phyloP scores from a whole-genome alignment of 2,797 vertebrate species.

The Enteromius paludinosus region DNA sequence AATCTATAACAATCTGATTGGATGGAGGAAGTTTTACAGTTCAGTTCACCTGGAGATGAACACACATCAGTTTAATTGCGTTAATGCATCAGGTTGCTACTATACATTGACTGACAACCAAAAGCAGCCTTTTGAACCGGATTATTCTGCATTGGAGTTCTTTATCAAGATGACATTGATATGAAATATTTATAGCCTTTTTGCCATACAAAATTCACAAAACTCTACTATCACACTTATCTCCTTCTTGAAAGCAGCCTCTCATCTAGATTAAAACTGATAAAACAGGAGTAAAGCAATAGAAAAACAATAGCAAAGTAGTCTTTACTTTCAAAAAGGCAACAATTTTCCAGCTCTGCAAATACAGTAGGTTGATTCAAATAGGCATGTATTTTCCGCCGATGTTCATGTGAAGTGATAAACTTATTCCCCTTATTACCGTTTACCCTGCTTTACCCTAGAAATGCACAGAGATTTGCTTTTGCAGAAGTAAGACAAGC shows the following conservation, averaged over 20 bases:
- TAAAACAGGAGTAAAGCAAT: neutral
- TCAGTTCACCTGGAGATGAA: neutral
- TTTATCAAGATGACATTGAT: neutral
- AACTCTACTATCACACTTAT: neutral
- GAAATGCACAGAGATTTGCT: neutral
- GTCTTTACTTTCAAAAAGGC: neutral
- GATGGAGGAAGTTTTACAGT: neutral
- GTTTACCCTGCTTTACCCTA: constrained; percentile 20
- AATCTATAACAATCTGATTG: neutral
- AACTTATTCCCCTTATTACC: constrained; percentile 46
- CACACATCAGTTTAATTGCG: neutral
- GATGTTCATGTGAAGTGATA: constrained; percentile 40
- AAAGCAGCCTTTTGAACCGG: neutral
- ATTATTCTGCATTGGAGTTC: neutral
- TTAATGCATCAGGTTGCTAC: neutral
- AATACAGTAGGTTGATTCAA: constrained; percentile 16
- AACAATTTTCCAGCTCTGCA: neutral
- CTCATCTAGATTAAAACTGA: neutral
- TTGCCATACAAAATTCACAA: neutral
- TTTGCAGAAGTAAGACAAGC: neutral
- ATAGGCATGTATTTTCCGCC: constrained; percentile 33
- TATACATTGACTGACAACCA: neutral
- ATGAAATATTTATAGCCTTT: neutral
- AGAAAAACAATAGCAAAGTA: neutral
- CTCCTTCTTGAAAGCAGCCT: neutral